Base-by-base conservation (phyloP, 2,888 invertebrate genomes). In the Zhuqinia jingwanae region DNA sequence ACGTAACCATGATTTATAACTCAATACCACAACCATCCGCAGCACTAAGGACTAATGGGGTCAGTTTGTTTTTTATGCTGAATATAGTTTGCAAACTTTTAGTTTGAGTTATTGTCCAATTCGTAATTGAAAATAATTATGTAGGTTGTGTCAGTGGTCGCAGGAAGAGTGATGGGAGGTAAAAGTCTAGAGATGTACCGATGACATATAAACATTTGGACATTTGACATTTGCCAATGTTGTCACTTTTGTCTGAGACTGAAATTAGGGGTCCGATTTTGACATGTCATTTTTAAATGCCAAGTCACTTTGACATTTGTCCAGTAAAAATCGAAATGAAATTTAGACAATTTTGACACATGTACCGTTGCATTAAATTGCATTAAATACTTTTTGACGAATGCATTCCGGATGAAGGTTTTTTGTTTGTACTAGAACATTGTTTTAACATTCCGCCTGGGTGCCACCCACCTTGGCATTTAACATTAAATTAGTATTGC, bases 161-260 rank as follows among this genome's bases (percentile, higher is more conserved):
- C 50, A 11, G 50, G 50, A 15, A 50, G 50, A 50, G n/a, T 50
- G 50, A 15, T 50, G 15, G 50, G 50, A 15, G 50, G 50, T 15
- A 50, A 11, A 2, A 50, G 2, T 53, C 75, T 27, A 30, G 53
- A 25, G 75, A 75, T 25, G 53, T 20, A 17, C n/a, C 53, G 75
- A 53, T 25, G 10, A 2, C 53, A 75, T 53, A 8, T 53, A 53
- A 75, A 75, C 27, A 45, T 75, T 20, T 27, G 50, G 53, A 36
- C 11, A 53, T 75, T 17, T 53, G 22, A 53, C 13, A 75, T n/a
- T n/a, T n/a, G n/a, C n/a, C n/a, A n/a, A n/a, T n/a, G n/a, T n/a
- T n/a, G n/a, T n/a, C n/a, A n/a, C n/a, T n/a, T n/a, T n/a, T n/a
- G n/a, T n/a, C n/a, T n/a, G n/a, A n/a, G n/a, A n/a, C n/a, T n/a